Base-by-base conservation (phyloP, 2,113 vertebrate genomes). In the Colius striatus region DNA sequence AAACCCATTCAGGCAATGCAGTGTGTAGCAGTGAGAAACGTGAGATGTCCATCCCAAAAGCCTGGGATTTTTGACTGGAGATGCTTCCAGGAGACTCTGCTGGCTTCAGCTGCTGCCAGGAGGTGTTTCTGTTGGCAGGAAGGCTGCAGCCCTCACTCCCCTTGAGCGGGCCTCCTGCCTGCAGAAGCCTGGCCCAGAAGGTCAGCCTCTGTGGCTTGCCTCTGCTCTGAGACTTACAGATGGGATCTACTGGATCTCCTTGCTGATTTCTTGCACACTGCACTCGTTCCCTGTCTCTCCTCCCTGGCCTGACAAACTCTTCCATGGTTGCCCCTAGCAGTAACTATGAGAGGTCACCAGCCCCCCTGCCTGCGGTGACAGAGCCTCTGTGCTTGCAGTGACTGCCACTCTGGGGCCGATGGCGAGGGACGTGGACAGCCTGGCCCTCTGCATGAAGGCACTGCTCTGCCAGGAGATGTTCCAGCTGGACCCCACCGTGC, bases 381-480 rank as follows among this genome's bases (percentile, higher is more conserved):
- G 58, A 13, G 29, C n/a, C 50, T 89, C 51, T 73, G 51, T 87
- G 34, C 75, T 57, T 51, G 2, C 92, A 91, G 95, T 86, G 76
- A 38, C 4, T 0, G 62, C 1, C 2, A 19, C 94, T 4, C 3
- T 97, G 16, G 99, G 99, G 29, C 99, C 98, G 2, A 91, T 99
- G 97, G 98, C 95, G 0, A 97, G 93, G 41, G 98, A 99, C 5
- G 98, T 99, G 88, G 98, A 99, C 89, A 98, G 98, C 92, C 97
- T 99, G 96, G 98, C 98, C 12, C 94, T 99, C 71, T 99, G 97
- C 62, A 97, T 99, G 98, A 97, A 96, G 97, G 98, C 98, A 0
- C 94, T 99, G 76, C 98, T 99, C 25, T 98, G 98, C 11, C 92
- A 99, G 36, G 96, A 99, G 94, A 97, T 99, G 98, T 99, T 99